Conservation (phyloP, 2,113 vertebrate genomes). For the Cyanoramphus novaezelandiae region DNA sequence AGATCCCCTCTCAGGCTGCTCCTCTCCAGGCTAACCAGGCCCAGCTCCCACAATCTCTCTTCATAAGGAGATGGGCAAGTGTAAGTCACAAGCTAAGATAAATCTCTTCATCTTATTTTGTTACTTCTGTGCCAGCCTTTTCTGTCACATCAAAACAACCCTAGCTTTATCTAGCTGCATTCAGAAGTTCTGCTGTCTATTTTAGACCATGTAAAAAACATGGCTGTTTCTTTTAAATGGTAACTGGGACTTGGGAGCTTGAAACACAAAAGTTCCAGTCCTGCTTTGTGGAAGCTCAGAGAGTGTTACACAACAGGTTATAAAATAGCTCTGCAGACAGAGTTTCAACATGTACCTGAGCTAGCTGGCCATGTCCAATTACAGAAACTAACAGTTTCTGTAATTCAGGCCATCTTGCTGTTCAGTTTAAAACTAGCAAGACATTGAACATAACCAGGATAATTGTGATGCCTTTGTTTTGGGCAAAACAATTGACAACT, state of each 20-base stretch:
- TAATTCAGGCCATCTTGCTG: background rate
- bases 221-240: background rate
- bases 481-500: background rate
- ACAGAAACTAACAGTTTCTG: background rate
- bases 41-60: background rate
- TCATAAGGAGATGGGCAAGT: background rate
- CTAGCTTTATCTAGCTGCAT: background rate
- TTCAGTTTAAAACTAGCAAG: background rate
- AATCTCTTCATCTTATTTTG: background rate
- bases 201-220: background rate
- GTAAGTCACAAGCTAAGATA: background rate
- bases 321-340: background rate
- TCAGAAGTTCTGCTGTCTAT: background rate
- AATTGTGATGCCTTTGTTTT: background rate
- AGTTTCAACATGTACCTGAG: background rate
- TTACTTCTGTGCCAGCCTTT: background rate
- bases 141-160: background rate
- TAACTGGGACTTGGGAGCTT: background rate
- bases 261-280: background rate
- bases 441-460: background rate
- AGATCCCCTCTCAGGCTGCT: background rate
- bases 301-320: background rate
- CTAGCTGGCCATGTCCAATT: background rate
- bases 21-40: background rate
- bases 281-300: background rate